A percentile compares a stretch with the other conserved stretches of the same genome.
Conservation (phyloP, 2,888 invertebrate species). For the Epistrophe grossulariae region DNA sequence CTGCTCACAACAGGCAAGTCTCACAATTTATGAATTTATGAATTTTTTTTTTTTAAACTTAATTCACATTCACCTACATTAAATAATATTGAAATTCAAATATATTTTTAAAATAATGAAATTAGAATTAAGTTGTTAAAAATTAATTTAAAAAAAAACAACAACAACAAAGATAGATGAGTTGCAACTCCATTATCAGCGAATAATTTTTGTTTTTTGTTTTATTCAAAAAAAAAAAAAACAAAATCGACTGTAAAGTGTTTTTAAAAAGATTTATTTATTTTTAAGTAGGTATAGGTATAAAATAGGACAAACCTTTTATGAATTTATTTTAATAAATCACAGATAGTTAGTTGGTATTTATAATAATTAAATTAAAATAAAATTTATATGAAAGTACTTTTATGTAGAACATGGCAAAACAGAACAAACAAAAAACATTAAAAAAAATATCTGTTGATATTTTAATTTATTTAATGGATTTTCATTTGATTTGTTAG, state of each 20-base stretch:
- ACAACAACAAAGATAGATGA: constrained; percentile 65
- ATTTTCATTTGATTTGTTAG: background rate
- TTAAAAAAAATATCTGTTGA: background rate
- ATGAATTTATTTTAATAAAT: constrained; percentile 19
- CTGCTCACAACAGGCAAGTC: background rate
- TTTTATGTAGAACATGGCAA: background rate
- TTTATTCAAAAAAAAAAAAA: background rate
- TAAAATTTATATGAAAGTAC: background rate
- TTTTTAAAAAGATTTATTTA: constrained; percentile 20
- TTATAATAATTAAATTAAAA: background rate
- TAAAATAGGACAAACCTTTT: background rate
- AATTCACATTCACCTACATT: constrained; percentile 8
- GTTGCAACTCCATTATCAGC: constrained; percentile 68
- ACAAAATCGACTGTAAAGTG: background rate
- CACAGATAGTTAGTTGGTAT: constrained; percentile 5
- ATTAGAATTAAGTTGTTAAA: constrained; percentile 43
- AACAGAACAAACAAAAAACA: background rate
- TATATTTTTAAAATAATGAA: constrained; percentile 32
- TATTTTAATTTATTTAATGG: constrained; percentile 26
- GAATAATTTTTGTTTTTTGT: background rate
- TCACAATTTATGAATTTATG: background rate
- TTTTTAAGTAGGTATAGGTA: constrained; percentile 5
- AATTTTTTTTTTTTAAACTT: background rate
- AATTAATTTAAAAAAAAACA: constrained; percentile 20
- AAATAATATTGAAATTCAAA: constrained; percentile 30